Evolutionary conservation across 2,888 invertebrate genomes (phyloP), one percentile per base, ranked within the genome.

Genomic region (Mythimna vitellina): DNA sequence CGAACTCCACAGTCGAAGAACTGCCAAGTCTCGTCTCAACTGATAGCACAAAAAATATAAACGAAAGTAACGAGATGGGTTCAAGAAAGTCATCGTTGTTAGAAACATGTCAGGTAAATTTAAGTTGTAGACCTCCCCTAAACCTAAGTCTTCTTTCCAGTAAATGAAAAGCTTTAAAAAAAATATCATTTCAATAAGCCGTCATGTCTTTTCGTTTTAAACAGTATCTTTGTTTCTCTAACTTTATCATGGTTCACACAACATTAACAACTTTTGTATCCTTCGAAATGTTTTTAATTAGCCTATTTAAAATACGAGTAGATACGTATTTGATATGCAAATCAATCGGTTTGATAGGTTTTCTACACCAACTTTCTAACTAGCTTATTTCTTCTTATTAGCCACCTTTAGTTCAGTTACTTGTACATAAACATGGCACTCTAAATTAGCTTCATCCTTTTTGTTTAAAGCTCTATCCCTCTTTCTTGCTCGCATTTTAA

Each of bases 81-180:
- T 76, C 76, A 56, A 76, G 76, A 70, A 76, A 76, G 49, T 69
- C 75, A n/a, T 35, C 63, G 14, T 42, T 76, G 6, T 1, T 54
- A 20, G 64, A 65, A 61, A 70, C 76, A 1, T 76, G 76, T 61
- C 76, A 76, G 76, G 76, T 76, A 65, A 68, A 29, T 29, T 29
- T 2, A 29, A 29, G 29, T 46, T 42, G 20, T 38, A 14, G 20
- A 17, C 10, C 2, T 35, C n/a, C 10, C 8, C 20, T n/a, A n/a
- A n/a, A n/a, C 35, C 10, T n/a, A 53, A 12, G 10, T 8, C n/a
- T 25, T 54, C 20, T n/a, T 51, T n/a, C 49, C 49, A 8, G 14
- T 54, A 12, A 14, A 25, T 25, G 14, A 14, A 5, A 6, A 14
- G 14, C 53, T 22, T 54, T 25, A 7, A 14, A 53, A 10, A 6